phyloP scores from a whole-genome alignment of 92 coral and sea anemone genomes.

The Epizoanthus ramosus region DNA sequence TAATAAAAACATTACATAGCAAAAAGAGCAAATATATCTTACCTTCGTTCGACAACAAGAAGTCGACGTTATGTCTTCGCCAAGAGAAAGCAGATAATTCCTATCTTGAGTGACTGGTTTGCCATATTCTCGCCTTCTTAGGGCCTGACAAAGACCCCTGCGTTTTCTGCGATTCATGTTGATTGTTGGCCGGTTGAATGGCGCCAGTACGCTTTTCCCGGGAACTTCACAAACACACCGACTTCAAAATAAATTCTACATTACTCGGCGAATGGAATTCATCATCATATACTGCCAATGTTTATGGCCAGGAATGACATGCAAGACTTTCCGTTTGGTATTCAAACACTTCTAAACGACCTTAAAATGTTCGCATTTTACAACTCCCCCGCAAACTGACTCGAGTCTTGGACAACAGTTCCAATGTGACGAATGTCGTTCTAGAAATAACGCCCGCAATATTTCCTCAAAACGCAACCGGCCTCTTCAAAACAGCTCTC shows the following conservation, averaged over 20 bases:
- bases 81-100: slow-evolving; percentile 56
- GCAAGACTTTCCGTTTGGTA: neutral
- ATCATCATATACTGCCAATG: neutral
- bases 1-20: slow-evolving; percentile 14
- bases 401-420: neutral
- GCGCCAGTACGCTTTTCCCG: neutral
- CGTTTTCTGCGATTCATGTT: slow-evolving; percentile 12
- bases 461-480: neutral
- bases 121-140: slow-evolving; percentile 74
- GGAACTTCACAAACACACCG: neutral
- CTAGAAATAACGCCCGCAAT: neutral
- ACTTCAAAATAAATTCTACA: neutral
- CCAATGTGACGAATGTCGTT: neutral
- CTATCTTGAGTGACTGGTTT: slow-evolving; percentile 60
- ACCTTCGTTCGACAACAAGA: slow-evolving; percentile 76
- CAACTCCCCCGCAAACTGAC: slow-evolving; percentile 32
- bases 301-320: neutral
- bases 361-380: slow-evolving; percentile 11
- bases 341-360: slow-evolving; percentile 13
- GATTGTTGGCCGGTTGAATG: neutral
- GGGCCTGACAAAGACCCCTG: slow-evolving; percentile 45
- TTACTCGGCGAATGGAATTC: neutral
- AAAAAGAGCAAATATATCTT: slow-evolving; percentile 26
- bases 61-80: slow-evolving; percentile 69
- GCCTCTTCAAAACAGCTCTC: neutral